phyloP scores from a whole-genome alignment of 1,140 invertebrate species.

The Phortica variegata region DNA sequence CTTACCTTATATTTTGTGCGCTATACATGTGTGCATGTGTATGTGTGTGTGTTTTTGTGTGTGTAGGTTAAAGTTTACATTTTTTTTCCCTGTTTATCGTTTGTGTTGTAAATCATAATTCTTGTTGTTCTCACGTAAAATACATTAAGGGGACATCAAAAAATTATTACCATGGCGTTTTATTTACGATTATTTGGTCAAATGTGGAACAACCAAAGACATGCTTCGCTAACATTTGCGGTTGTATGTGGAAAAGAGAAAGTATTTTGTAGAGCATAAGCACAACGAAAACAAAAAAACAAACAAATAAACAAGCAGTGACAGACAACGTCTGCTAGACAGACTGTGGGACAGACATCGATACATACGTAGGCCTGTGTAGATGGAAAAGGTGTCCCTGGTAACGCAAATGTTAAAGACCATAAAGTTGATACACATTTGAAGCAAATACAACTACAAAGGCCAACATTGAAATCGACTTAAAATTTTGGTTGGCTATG shows the following conservation, averaged over 20 bases:
- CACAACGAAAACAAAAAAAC: conserved; percentile 5
- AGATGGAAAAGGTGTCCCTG: neutral
- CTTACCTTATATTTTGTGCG: neutral
- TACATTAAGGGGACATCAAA: conserved; percentile 45
- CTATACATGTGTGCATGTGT: neutral
- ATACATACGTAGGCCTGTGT: too few species aligned
- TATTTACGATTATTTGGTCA: conserved; percentile 53
- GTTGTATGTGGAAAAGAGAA: neutral
- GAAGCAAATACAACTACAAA: conserved; percentile 34
- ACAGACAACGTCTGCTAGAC: neutral
- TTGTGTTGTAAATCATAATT: conserved; percentile 36
- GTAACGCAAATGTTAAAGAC: conserved; percentile 36
- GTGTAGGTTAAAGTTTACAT: neutral
- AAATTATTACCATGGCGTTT: conserved; percentile 48
- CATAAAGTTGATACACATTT: conserved; percentile 52
- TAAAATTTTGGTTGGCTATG: too few species aligned
- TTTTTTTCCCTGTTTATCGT: neutral
- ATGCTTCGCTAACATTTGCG: neutral
- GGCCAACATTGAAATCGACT: conserved; percentile 12
- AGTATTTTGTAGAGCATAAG: too few species aligned
- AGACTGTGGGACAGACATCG: neutral
- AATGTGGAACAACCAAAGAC: conserved; percentile 23
- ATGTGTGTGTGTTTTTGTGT: neutral
- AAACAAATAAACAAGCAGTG: conserved; percentile 6
- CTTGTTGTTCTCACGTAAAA: conserved; percentile 41